These are phyloP conservation scores for Noturus placidus DNA, from an alignment of 2,113 vertebrate species.

Conservation along the genomic window DNA sequence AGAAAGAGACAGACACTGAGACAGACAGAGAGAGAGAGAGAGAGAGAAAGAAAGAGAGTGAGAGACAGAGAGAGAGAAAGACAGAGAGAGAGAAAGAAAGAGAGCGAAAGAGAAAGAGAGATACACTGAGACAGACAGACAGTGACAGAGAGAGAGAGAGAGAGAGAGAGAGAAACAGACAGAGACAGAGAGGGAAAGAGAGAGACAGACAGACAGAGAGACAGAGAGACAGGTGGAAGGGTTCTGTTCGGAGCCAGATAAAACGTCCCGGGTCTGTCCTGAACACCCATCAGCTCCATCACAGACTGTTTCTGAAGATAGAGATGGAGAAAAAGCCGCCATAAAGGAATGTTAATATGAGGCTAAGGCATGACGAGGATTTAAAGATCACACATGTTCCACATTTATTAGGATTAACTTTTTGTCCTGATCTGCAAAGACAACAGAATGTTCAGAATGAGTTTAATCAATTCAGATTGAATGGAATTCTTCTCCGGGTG, in stretches of 20 bases:
- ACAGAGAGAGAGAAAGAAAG: no score
- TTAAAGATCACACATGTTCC: slow-evolving; percentile 17
- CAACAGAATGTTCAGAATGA: background rate
- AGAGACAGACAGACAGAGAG: background rate
- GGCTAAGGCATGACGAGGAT: background rate
- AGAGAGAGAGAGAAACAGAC: background rate
- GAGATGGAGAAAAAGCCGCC: background rate
- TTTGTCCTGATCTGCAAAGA: background rate
- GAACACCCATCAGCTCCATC: background rate
- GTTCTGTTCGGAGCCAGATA: background rate
- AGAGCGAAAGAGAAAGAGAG: no score
- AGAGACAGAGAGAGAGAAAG: background rate
- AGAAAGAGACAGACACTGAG: no score
- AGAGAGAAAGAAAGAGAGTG: background rate
- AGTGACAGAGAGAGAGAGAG: background rate
- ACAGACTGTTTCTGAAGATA: background rate
- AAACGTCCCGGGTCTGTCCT: background rate
- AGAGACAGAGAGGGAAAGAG: background rate
- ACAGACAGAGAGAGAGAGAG: background rate
- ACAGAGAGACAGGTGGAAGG: background rate
- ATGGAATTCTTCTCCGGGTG: no score
- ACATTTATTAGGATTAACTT: slow-evolving; percentile 8
- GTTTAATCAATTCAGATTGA: background rate
- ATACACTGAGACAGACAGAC: background rate
- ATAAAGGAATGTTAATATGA: slow-evolving; percentile 14